Base-by-base conservation (phyloP, 2,797 vertebrate species). In the Labeo calbasu region DNA sequence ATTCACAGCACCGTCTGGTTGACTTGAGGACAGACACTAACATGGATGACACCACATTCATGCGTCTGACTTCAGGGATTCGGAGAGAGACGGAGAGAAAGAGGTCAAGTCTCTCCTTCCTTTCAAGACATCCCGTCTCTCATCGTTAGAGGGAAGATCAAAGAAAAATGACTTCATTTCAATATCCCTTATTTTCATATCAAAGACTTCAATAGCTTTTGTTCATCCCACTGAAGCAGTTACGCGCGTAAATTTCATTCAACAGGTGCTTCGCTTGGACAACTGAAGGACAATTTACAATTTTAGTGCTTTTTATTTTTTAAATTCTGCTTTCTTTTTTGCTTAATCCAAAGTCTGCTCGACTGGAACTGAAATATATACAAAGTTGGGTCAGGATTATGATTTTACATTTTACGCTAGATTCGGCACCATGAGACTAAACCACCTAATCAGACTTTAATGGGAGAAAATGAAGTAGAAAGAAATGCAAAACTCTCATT, bases 201-300 rank as follows among this genome's bases (percentile, higher is more conserved):
- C 66, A 86, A 84, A 86, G 73, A 57, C 51, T 84, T 81, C 59
- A 70, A 57, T 51, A 53, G 73, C 75, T 84, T 82, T 86, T 88
- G 78, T 86, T 82, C 61, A 19, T 82, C 59, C 40, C 15, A 71
- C 51, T 77, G 73, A 73, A 59, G 81, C 48, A 55, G 81, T 25
- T 73, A 40, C 13, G 63, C 19, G 23, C 3, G 25, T 70, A 70
- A 5, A 66, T 10, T 61, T 69, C 25, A 23, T 50, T 70, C 65
- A 78, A 71, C 53, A 61, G 66, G 76, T 71, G 50, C 32, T 55
- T 50, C n/a, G 28, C 36, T 28, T 55, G 21, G 28, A 70, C 55
- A 40, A 36, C 15, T 12, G 28, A 63, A 63, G 69, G 57, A 65
- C 53, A 12, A 12, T 61, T 70, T 36, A 84, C 63, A 48, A 57